Percentiles rank a stretch among this genome's conserved stretches.
phyloP scores from a whole-genome alignment of 2,797 vertebrate species.

The Protosalanx chinensis region DNA sequence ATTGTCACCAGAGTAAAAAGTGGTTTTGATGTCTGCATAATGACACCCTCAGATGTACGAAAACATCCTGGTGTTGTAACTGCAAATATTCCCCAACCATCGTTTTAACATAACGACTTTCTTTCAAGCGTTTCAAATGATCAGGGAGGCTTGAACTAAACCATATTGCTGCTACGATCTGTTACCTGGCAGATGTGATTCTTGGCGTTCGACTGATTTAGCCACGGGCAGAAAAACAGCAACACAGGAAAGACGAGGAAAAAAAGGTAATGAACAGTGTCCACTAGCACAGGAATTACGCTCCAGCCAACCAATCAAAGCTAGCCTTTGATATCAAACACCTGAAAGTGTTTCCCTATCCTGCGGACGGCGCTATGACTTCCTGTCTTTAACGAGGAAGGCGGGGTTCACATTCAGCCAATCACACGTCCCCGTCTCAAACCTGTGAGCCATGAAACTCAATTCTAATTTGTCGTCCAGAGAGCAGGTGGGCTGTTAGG shows the following conservation, averaged over 20 bases:
- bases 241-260: neutral
- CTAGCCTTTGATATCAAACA: slow-evolving; percentile 14
- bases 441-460: slow-evolving; percentile 57
- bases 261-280: neutral
- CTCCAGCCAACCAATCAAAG: slow-evolving; percentile 7
- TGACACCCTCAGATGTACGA: neutral
- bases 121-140: neutral
- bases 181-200: neutral
- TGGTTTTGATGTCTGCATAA: slow-evolving; percentile 13
- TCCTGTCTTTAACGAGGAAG: neutral
- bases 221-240: neutral
- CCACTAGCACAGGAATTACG: neutral
- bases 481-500: slow-evolving; percentile 47
- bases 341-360: neutral
- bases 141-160: neutral
- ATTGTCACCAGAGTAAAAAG: neutral
- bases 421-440: slow-evolving; percentile 1
- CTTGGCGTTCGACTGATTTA: neutral
- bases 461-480: slow-evolving; percentile 58
- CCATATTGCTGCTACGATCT: neutral
- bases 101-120: neutral
- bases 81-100: neutral
- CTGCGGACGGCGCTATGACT: neutral
- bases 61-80: no score
- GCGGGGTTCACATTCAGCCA: neutral